Evolutionary conservation across 2,797 vertebrate genomes (phyloP).

Genomic region (Halcyon smyrnensis): DNA sequence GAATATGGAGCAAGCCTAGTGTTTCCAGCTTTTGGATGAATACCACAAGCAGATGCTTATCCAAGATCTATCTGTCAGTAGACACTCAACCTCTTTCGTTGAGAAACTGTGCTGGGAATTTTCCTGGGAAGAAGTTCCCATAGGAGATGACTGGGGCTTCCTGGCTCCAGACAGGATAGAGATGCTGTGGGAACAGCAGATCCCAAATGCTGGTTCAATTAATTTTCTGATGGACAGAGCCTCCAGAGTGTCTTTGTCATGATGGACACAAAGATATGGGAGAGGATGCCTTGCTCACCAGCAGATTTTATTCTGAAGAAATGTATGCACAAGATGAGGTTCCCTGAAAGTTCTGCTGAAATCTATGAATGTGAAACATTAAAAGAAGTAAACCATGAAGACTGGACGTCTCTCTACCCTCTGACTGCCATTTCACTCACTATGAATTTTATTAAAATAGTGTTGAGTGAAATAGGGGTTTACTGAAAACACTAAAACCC

Average conservation of each 20-base stretch:
- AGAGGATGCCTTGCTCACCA: not conserved
- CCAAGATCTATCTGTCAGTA: not conserved
- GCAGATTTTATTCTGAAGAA: not conserved
- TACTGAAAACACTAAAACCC: not conserved
- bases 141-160: not conserved
- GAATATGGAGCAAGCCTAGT: not conserved
- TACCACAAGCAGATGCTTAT: conserved; percentile 39
- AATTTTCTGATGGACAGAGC: not conserved
- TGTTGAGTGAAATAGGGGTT: conserved; percentile 29
- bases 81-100: not conserved
- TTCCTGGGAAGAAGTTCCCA: not conserved
- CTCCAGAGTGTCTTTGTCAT: not conserved
- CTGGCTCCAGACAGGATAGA: not conserved
- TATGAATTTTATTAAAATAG: not conserved
- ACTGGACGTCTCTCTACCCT: not conserved
- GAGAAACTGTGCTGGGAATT: conserved; percentile 34
- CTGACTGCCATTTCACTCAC: not conserved
- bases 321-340: not conserved
- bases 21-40: not conserved
- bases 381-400: not conserved
- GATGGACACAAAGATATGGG: fast-evolving
- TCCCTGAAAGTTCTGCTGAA: not conserved
- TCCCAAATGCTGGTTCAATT: not conserved
- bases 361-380: not conserved
- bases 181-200: conserved; percentile 44